Evolutionary conservation across 2,888 invertebrate species (phyloP).

Genomic region (Drosophila melanosoma): DNA sequence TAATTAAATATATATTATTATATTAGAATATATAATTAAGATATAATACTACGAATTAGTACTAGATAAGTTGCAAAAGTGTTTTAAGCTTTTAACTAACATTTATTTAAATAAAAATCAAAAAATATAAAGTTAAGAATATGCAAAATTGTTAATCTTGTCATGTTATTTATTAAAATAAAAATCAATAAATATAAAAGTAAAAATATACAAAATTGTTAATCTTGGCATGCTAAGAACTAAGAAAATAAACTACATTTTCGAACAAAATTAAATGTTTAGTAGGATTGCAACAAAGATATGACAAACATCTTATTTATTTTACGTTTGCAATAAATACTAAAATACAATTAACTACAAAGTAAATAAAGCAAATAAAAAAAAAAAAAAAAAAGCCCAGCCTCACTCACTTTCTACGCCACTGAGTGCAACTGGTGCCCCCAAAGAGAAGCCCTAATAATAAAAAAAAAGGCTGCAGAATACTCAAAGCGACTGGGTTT

Average conservation of each 20-base stretch:
- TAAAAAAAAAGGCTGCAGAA: neutral
- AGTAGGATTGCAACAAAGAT: neutral
- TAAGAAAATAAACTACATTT: neutral
- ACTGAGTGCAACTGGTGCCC: slow-evolving; percentile 13
- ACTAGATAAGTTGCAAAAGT: neutral
- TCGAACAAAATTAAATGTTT: neutral
- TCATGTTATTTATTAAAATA: neutral
- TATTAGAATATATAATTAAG: neutral
- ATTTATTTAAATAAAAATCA: neutral
- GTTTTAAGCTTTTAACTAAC: neutral
- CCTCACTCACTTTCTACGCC: slow-evolving; percentile 5
- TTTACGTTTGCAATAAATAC: neutral
- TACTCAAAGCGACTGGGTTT: slow-evolving; percentile 31
- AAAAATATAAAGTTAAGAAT: neutral
- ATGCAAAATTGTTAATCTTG: neutral
- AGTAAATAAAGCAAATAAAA: neutral
- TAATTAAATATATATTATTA: too few species aligned
- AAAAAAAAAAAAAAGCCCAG: neutral
- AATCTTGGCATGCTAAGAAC: neutral
- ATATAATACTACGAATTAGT: neutral
- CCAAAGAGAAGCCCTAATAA: slow-evolving; percentile 11
- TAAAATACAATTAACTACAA: neutral
- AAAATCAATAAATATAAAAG: neutral
- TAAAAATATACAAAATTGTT: neutral
- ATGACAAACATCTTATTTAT: neutral